Evolutionary conservation across 2,888 invertebrate species (phyloP), one percentile per base, ranked within the genome.

Genomic region (Phengaris arion): DNA sequence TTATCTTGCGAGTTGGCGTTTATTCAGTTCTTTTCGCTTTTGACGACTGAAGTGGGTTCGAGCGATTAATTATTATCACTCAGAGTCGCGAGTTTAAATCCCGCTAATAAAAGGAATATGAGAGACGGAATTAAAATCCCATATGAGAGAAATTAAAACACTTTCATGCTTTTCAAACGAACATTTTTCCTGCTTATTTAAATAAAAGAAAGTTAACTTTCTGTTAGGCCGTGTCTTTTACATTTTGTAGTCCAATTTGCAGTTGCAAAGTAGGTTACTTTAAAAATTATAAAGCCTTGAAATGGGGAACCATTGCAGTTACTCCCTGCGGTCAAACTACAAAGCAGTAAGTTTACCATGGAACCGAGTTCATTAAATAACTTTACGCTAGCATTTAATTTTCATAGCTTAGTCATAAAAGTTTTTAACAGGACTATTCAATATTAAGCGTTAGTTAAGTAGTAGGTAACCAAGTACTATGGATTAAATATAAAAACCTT

Each of bases 291-390:
- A 35, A 68, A 72, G 52, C 72, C 72, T 72, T 72, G 72, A 52
- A 72, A 78, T 77, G 77, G 76, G 79, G 77, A 76, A 74, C 75
- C 76, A 76, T 74, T 77, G 76, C 75, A 68, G 73, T 22, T 59
- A 52, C 68, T 76, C 77, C 68, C 77, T 72, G 52, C 76, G 74
- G 74, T 76, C 72, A 76, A 76, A 78, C 77, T 75, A 75, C 68
- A 72, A 74, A 76, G 59, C 52, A 76, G 73, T 73, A 75, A 77
- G 55, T 74, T 75, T 57, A 70, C 76, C 69, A 75, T 76, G 74
- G 75, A 76, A 75, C 51, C 73, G 55, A 74, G 74, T 74, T 52
- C 74, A 54, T 74, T 77, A 68, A 76, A 75, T 70, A 76, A 77
- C 75, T 75, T 76, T 46, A 68, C 75, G 52, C 64, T 70, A 76